Percentiles rank a stretch among this genome's conserved stretches.
phyloP scores from a whole-genome alignment of 1,140 invertebrate species.

The Bombus cullumanus region DNA sequence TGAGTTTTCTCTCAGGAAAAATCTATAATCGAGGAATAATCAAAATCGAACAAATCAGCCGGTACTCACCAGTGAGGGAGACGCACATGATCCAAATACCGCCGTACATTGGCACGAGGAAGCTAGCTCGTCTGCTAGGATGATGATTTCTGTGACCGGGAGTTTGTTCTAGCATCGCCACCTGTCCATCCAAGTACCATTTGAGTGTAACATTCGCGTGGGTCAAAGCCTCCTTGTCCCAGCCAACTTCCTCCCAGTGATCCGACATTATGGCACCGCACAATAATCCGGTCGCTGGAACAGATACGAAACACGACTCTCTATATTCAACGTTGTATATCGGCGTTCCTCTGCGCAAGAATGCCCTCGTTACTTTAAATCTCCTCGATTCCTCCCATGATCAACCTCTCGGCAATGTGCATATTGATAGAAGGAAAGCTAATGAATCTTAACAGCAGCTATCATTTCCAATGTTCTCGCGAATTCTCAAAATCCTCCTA shows the following conservation, averaged over 20 bases:
- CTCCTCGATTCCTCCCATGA: background rate
- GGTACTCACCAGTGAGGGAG: constrained; percentile 86
- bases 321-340: background rate
- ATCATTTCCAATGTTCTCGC: background rate
- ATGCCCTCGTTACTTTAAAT: constrained; percentile 6
- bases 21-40: background rate
- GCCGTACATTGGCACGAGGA: constrained; percentile 92
- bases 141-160: constrained; percentile 77
- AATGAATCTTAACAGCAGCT: background rate
- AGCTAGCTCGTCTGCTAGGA: constrained; percentile 79
- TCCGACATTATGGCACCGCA: constrained; percentile 92
- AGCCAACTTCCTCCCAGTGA: constrained; percentile 92
- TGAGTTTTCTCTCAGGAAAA: no score
- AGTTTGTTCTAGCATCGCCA: constrained; percentile 68
- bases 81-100: constrained; percentile 94
- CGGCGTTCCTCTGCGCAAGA: background rate
- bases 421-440: background rate
- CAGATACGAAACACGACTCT: background rate
- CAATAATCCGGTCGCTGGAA: constrained; percentile 88
- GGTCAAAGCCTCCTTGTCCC: constrained; percentile 85
- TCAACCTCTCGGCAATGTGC: background rate
- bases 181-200: constrained; percentile 78
- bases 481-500: no score
- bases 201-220: constrained; percentile 74
- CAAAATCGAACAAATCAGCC: background rate